phyloP scores from a whole-genome alignment of 2,888 invertebrate genomes.

The Rosalia funebris region DNA sequence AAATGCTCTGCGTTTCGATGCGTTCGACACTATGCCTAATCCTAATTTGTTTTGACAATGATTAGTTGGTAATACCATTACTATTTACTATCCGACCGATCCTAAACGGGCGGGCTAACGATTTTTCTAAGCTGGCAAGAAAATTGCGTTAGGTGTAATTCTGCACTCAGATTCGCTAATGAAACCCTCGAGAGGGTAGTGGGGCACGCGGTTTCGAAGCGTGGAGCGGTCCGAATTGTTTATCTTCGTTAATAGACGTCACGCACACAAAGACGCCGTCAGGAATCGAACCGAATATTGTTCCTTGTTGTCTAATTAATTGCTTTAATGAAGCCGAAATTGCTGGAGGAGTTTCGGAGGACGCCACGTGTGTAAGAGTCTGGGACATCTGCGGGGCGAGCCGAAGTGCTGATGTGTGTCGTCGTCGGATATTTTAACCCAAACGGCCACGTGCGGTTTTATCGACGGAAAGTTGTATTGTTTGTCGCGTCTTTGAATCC shows the following conservation, averaged over 20 bases:
- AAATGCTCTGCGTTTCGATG: slow-evolving; percentile 10
- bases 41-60: slow-evolving; percentile 34
- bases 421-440: slow-evolving; percentile 30
- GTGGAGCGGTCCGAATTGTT: slow-evolving; percentile 27
- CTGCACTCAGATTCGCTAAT: neutral
- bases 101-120: neutral
- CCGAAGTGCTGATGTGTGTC: slow-evolving; percentile 36
- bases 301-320: slow-evolving; percentile 59
- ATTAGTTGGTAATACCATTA: slow-evolving; percentile 37
- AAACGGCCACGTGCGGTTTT: slow-evolving; percentile 31
- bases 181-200: neutral
- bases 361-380: slow-evolving; percentile 37
- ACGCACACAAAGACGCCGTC: slow-evolving; percentile 55
- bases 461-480: slow-evolving; percentile 30
- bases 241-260: slow-evolving; percentile 46
- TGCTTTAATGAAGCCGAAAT: slow-evolving; percentile 60
- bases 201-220: neutral
- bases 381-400: slow-evolving; percentile 36
- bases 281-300: slow-evolving; percentile 54
- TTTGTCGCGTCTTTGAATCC: slow-evolving; percentile 18
- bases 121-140: neutral
- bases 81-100: slow-evolving; percentile 14
- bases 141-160: too few relatives aligned
- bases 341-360: slow-evolving; percentile 44
- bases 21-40: slow-evolving; percentile 20